phyloP scores from a whole-genome alignment of 1,140 invertebrate genomes.

The Euglossa dilemma region DNA sequence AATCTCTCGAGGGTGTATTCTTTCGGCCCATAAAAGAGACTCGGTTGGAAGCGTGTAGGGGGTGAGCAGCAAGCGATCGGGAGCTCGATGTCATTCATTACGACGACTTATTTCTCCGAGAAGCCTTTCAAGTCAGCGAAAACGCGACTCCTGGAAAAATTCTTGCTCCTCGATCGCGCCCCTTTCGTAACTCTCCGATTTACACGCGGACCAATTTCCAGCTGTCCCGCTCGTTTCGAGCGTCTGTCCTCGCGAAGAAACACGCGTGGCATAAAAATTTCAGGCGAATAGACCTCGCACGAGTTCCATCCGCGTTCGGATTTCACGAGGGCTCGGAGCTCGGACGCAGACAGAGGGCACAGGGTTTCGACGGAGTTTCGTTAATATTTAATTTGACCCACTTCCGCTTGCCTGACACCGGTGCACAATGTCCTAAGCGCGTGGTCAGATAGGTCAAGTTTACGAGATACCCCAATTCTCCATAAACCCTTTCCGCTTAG shows the following conservation, averaged over 20 bases:
- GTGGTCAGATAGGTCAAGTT: slow-evolving; percentile 76
- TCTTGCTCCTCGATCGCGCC: too few species aligned
- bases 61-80: too few species aligned
- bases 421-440: slow-evolving; percentile 66
- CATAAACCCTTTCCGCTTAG: slow-evolving; percentile 78
- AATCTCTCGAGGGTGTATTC: too few species aligned
- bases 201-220: too few species aligned
- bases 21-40: too few species aligned
- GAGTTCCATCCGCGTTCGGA: neutral
- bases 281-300: too few species aligned
- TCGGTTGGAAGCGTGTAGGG: too few species aligned
- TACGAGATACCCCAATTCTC: slow-evolving; percentile 72
- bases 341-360: neutral
- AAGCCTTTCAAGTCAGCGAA: neutral
- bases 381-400: slow-evolving; percentile 73
- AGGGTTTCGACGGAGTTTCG: neutral
- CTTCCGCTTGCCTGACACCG: slow-evolving; percentile 50
- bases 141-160: neutral
- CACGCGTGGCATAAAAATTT: neutral
- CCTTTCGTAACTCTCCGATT: too few species aligned
- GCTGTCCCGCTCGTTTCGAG: too few species aligned
- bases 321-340: neutral
- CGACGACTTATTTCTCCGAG: neutral
- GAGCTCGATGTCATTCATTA: too few species aligned
- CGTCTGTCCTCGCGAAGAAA: neutral